Evolutionary conservation across 2,113 vertebrate species (phyloP), one percentile per base, ranked within the genome.

Genomic region (Otus sunia): DNA sequence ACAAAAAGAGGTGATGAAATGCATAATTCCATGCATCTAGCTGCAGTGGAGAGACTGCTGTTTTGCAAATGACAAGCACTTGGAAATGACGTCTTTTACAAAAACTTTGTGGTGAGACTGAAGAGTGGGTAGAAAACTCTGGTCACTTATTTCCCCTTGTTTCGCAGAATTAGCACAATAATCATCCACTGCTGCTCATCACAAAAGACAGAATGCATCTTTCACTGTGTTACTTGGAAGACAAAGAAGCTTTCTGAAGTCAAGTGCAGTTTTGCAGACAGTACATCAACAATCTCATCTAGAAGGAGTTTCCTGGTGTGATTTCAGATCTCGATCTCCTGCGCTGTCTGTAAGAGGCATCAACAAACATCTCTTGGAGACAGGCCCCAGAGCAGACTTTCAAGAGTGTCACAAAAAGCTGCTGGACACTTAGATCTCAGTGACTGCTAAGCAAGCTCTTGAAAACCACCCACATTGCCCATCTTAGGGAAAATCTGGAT

Each of bases 101-200:
- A 79, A 89, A 71, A 56, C 20, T 47, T 59, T 79, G 64, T 50
- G 37, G 43, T 95, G 72, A 97, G 83, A 94, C 74, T 73, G 85
- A 97, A 90, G 62, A 96, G 58, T 73, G 66, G 68, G 43, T 73
- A 97, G 86, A 84, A 96, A 79, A 95, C 32, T 64, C 92, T 85
- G 13, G 67, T 67, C 55, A 69, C 36, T 96, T 69, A 26, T 72
- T 97, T 97, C 78, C 34, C 68, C 45, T 64, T 67, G 26, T 72
- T 83, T 58, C 80, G 41, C 49, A 83, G 34, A 21, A 88, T 93
- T 81, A 82, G 52, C 13, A 88, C 80, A 88, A 43, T 62, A 94
- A 94, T 85, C 58, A 22, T 89, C 66, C 64, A 27, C 71, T 88
- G 55, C 43, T 6, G 8, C 67, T 92, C 72, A 86, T 86, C 2